These are phyloP conservation scores for Dipodomys stephensi DNA, from an alignment of 2,113 vertebrate species.

Conservation along the genomic window DNA sequence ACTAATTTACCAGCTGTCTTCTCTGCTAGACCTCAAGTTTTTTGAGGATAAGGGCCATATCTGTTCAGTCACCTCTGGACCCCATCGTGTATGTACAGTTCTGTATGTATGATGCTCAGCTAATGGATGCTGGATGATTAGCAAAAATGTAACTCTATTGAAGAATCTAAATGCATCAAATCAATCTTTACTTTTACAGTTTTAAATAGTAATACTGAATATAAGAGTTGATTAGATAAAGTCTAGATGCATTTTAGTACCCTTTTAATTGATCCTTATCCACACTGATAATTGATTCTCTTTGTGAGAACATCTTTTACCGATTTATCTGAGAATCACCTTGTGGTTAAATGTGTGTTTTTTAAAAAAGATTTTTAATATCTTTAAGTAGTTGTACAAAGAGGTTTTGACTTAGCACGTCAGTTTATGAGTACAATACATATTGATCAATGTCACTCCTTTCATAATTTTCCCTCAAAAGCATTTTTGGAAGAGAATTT, in stretches of 20 bases:
- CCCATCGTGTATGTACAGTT: background rate
- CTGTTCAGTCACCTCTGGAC: background rate
- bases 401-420: no score
- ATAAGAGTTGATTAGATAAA: constrained; percentile 8
- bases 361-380: no score
- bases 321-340: constrained; percentile 22
- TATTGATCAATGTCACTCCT: no score
- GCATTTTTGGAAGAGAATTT: background rate
- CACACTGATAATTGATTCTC: background rate
- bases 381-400: no score
- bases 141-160: background rate
- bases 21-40: background rate
- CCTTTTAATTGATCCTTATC: no score
- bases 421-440: no score
- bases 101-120: background rate
- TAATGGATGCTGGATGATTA: background rate
- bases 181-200: background rate
- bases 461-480: no score
- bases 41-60: background rate
- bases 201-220: constrained; percentile 14
- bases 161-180: background rate
- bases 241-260: background rate
- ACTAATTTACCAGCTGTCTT: constrained; percentile 5
- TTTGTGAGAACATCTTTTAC: background rate
- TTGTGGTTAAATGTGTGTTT: background rate